Conservation (phyloP, 2,797 vertebrate species). For the Dendrocincla tyrannina region DNA sequence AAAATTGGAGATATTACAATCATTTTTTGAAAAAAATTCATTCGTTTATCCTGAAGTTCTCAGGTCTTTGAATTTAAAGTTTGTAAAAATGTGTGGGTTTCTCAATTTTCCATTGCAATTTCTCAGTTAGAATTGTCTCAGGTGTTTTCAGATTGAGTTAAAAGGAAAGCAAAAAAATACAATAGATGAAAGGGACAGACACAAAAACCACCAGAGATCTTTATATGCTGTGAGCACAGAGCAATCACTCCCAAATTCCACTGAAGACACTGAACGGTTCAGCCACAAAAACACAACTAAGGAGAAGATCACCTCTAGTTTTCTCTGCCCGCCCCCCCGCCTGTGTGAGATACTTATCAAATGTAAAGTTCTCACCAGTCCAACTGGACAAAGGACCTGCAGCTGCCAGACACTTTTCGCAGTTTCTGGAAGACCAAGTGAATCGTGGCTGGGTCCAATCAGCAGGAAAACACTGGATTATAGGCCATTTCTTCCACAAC, state of each 20-base stretch:
- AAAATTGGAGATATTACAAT: not conserved
- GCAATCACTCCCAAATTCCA: not conserved
- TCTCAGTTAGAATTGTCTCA: not conserved
- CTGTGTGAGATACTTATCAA: not conserved
- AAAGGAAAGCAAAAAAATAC: not conserved
- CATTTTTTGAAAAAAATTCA: not conserved
- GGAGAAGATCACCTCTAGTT: not conserved
- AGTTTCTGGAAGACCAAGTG: not conserved
- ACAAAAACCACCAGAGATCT: not conserved
- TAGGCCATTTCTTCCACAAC: not conserved
- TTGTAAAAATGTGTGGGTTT: not conserved
- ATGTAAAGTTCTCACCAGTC: not conserved
- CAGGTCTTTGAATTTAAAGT: not conserved
- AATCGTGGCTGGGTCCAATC: not conserved
- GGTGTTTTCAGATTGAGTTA: not conserved
- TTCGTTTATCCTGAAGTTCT: not conserved
- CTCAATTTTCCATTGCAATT: not conserved
- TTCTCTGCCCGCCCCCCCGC: not conserved
- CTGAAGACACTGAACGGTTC: not conserved
- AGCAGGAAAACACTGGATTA: conserved; percentile 5
- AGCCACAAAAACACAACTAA: not conserved
- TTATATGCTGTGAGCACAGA: not conserved
- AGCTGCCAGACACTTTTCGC: not conserved
- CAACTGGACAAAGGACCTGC: not conserved
- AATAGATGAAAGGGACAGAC: not conserved